Evolutionary conservation across 2,113 vertebrate genomes (phyloP), one percentile per base, ranked within the genome.

Genomic region (Periophthalmodon schlosseri): DNA sequence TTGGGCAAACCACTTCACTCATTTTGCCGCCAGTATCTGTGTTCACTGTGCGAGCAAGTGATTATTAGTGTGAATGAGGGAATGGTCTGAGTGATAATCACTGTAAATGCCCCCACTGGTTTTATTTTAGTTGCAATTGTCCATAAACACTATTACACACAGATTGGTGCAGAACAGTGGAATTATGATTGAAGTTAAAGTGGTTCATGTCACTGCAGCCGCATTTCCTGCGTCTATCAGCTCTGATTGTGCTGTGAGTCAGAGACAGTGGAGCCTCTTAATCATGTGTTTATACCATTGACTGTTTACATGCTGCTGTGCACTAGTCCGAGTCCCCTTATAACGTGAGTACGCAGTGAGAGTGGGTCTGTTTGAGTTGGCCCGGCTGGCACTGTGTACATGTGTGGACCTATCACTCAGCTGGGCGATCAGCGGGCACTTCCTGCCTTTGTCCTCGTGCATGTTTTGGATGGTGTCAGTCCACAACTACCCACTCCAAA

Each of bases 391-490:
- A 74, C 78, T 70, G 63, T 80, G n/a, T 12, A 28, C 57, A 72
- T 57, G 77, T 68, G 80, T 79, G 78, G 82, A 84, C 89, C 78
- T 88, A 90, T 91, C 90, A 89, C 80, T 85, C 83, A 84, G 34
- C 78, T 76, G 34, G 84, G 79, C 81, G 52, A 93, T 91, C 86
- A 89, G 88, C 77, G 77, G 86, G 87, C 85, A 91, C n/a, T 89
- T 93, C 91, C 91, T 91, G 90, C 81, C 28, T 91, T 93, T 93
- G 91, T 93, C 81, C 73, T 65, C 52, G 72, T 72, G 76, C 69
- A 28, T 75, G 49, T 72, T 79, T 86, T 80, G 79, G 79, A 84
- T 79, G 79, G 74, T 86, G 80, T 87, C 82, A 81, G 75, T 86
- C 87, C 86, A 68, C 76, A 77, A 73, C 57, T 80, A 63, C 64